Base-by-base conservation (phyloP, 92 coral and sea anemone genomes). In the Palythoa grandiflora region DNA sequence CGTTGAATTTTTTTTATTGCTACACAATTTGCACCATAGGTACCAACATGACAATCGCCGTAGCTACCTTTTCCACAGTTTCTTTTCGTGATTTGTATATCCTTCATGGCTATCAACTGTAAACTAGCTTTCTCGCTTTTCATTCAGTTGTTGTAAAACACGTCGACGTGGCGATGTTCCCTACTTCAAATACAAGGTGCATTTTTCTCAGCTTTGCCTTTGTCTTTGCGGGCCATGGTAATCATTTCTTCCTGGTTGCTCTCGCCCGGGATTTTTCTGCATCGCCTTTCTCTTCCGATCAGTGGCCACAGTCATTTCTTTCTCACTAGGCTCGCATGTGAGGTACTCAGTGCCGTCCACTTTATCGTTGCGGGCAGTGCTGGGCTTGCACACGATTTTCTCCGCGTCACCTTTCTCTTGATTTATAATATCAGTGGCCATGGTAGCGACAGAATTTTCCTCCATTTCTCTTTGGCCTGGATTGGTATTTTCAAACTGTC, bases 121-220 rank as follows among this genome's bases (percentile, higher is more conserved):
- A 71, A 44, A 50, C 66, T 63, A 2, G 87, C 75, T 61, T 44
- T 83, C 60, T 83, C 87, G 76, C 87, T 83, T 40, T 66, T 66
- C 87, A 83, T 66, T 77, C 87, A 83, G 75, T 83, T 83, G 76
- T 83, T 83, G 37, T 83, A 83, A 66, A 83, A 83, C 35, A 83
- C 76, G 10, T 66, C 87, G 60, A 61, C 87, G 77, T 83, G 87
- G 37, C 87, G 76, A 66, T 83, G 75, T 39, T 57, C 76, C 53
- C 68, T 16, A 66, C 59, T 74, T 40, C 76, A 36, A 15, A 20
- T 40, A 6, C 38, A 68, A 28, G 20, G 9, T 13, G 39, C 38
- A 1, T 2, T 55, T 55, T 55, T 55, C 61, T 10, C 15, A 55
- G 61, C 61, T 55, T 19, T 7, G 9, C 15, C 71, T 7, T 16